Percentiles rank a stretch among this genome's conserved stretches.
Conservation (phyloP, 1,140 invertebrate genomes). For the Halesus radiatus region DNA sequence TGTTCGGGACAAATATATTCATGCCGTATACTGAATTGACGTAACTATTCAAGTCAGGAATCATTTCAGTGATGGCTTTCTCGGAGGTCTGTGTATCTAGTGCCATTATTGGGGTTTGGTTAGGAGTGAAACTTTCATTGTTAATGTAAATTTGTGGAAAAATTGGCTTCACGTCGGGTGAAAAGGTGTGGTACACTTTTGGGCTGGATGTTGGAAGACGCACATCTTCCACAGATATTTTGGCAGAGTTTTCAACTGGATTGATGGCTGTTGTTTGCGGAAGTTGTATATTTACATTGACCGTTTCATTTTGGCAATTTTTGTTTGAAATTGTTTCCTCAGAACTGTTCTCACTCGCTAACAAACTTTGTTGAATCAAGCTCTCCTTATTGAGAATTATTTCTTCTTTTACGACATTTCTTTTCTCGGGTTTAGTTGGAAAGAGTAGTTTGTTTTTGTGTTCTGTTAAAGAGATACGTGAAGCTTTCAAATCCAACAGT, state of each 20-base stretch:
- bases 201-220: too few species aligned
- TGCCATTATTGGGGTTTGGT: not conserved
- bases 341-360: not conserved
- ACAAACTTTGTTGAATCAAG: not conserved
- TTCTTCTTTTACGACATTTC: too few species aligned
- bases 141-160: not conserved
- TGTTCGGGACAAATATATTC: not conserved
- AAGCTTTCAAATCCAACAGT: too few species aligned
- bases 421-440: too few species aligned
- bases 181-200: conserved; percentile 52
- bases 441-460: not conserved
- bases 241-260: too few species aligned
- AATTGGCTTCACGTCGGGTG: conserved; percentile 43
- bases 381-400: too few species aligned
- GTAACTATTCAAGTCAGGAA: conserved; percentile 10
- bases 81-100: not conserved
- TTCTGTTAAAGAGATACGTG: not conserved
- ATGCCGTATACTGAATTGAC: conserved; percentile 4
- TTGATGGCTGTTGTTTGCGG: too few species aligned
- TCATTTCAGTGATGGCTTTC: not conserved
- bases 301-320: too few species aligned
- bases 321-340: too few species aligned
- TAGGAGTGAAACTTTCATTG: not conserved
- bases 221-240: too few species aligned
- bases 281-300: too few species aligned